Percentiles rank a stretch among this genome's conserved stretches.
Conservation (phyloP, 2,113 vertebrate species). For the Indicator maculatus region DNA sequence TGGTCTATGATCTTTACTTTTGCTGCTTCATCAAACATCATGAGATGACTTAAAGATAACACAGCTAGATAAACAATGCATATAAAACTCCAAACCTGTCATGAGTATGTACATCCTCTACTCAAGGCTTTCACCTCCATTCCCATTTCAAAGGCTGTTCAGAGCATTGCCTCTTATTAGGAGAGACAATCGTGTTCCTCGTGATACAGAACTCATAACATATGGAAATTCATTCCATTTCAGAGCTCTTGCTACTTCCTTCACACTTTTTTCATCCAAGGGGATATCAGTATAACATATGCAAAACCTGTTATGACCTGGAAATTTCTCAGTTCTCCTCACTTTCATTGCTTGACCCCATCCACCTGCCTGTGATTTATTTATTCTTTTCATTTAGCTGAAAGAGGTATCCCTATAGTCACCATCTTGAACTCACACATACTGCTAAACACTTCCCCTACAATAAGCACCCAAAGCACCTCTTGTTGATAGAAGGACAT, state of each 20-base stretch:
- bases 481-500: not conserved
- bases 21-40: not conserved
- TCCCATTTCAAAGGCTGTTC: not conserved
- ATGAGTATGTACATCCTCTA: not conserved
- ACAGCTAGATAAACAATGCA: not conserved
- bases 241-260: not conserved
- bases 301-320: not conserved
- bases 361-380: not conserved
- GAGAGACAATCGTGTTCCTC: not conserved
- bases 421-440: not conserved
- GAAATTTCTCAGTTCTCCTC: not conserved
- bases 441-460: not conserved
- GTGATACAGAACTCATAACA: not conserved
- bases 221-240: not conserved
- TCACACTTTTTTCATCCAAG: not conserved
- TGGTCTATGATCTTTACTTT: not conserved
- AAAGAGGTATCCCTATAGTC: not conserved
- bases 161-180: not conserved
- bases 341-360: not conserved
- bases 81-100: not conserved
- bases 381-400: not conserved
- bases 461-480: not conserved
- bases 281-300: not conserved
- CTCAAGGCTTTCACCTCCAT: not conserved
- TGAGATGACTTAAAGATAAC: not conserved